A percentile compares a stretch with the other conserved stretches of the same genome.
These are phyloP conservation scores for Tachysurus fulvidraco DNA, from an alignment of 2,113 vertebrate genomes.

Conservation along the genomic window DNA sequence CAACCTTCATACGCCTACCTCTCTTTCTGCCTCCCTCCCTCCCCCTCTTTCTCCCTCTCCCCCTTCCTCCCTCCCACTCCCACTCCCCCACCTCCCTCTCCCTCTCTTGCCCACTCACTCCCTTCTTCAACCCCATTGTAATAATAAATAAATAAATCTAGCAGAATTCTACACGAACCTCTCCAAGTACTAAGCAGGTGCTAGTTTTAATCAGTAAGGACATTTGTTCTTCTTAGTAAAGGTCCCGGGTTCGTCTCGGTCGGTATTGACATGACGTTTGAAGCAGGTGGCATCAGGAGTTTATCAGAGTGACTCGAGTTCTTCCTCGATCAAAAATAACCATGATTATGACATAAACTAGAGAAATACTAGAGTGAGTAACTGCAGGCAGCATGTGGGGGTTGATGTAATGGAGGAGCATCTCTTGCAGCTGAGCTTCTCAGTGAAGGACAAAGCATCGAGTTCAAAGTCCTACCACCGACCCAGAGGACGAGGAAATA, in stretches of 20 bases:
- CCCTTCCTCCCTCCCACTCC: too few relatives aligned
- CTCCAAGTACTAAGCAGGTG: background rate
- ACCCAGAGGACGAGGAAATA: background rate
- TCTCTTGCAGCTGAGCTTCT: slow-evolving; percentile 1
- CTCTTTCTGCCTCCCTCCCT: too few relatives aligned
- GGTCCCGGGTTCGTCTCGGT: background rate
- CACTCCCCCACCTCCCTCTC: too few relatives aligned
- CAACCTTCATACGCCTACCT: background rate
- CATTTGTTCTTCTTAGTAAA: background rate
- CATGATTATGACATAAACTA: too few relatives aligned
- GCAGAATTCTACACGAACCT: background rate
- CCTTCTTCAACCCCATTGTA: too few relatives aligned
- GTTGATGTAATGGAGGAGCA: background rate
- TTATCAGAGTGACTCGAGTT: background rate
- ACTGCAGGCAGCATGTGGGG: background rate
- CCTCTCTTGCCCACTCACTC: too few relatives aligned
- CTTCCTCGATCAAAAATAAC: too few relatives aligned
- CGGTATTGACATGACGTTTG: background rate
- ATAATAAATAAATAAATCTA: background rate
- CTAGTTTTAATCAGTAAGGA: background rate
- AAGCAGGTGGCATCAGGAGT: background rate
- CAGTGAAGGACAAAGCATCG: background rate
- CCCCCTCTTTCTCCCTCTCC: too few relatives aligned
- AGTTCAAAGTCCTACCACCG: slow-evolving; percentile 1
- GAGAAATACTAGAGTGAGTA: too few relatives aligned